Evolutionary conservation across 2,113 vertebrate genomes (phyloP), one percentile per base, ranked within the genome.

Genomic region (Copsychus sechellarum): DNA sequence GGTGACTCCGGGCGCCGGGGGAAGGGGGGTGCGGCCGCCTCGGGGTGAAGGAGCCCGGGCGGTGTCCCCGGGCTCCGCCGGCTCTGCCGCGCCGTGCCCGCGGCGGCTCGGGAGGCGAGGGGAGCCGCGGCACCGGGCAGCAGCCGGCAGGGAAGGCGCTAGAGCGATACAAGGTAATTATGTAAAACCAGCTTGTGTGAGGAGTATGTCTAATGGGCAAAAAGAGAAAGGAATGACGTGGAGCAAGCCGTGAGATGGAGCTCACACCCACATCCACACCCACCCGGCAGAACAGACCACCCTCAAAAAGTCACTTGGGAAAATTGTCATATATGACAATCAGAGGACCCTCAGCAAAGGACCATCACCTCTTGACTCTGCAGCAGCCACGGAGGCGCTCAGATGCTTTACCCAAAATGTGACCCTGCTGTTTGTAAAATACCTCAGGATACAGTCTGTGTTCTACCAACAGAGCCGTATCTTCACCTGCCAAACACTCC

Each of bases 1-100:
- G 99, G 99, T 99, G 97, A 98, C 21, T 53, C 14, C 6, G 43
- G 61, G 61, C 26, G 3, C 8, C 12, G 47, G n/a, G 54, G 56
- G 16, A 17, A 9, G 5, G 28, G 19, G 38, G 14, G 15, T 38
- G 25, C 61, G 3, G 62, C 33, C 28, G 22, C 57, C n/a, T n/a
- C 28, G 13, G 28, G 3, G 58, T 14, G 87, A 8, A 15, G 6
- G 61, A 43, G 36, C 31, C 31, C 10, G 13, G 50, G 19, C 18
- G 26, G 22, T 3, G 34, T 28, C 9, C 4, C 47, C 5, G 4
- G 12, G 26, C 60, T 36, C 6, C 58, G 23, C 56, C 17, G 36
- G 36, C 33, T 23, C 14, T 4, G 8, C 43, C 9, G 23, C 28
- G 25, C 33, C 2, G 29, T 8, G 65, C 48, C 42, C 47, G 1